Evolutionary conservation across 1,140 invertebrate genomes (phyloP).

Genomic region (Micrasema longulum): DNA sequence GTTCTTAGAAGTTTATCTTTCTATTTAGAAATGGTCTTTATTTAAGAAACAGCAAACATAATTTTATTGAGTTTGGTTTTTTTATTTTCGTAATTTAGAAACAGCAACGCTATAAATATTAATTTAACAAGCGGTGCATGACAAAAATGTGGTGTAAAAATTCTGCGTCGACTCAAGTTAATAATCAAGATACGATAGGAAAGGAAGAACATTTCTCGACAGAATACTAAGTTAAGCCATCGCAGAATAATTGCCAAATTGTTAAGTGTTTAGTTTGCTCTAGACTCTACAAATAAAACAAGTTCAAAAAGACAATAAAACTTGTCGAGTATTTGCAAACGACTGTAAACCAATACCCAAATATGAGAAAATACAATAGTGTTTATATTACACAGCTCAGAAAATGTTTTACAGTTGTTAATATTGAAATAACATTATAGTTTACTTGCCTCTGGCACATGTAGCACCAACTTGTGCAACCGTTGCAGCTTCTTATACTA

Average conservation of each 20-base stretch:
- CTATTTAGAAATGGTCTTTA: slow-evolving; percentile 25
- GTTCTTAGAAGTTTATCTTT: not conserved
- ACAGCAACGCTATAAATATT: slow-evolving; percentile 27
- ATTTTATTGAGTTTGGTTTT: slow-evolving; percentile 25
- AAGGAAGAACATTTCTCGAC: no score
- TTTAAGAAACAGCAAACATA: slow-evolving; percentile 17
- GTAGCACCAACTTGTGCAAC: not conserved
- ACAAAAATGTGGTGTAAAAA: slow-evolving; percentile 18
- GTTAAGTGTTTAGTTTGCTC: slow-evolving; percentile 14
- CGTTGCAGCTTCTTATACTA: not conserved
- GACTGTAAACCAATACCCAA: slow-evolving; percentile 18
- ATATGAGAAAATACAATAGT: slow-evolving; percentile 3
- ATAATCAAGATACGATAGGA: not conserved
- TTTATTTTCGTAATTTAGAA: slow-evolving; percentile 6
- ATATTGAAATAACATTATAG: slow-evolving; percentile 7
- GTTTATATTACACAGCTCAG: slow-evolving; percentile 17
- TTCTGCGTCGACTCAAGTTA: slow-evolving; percentile 14
- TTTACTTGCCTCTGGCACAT: slow-evolving; percentile 10
- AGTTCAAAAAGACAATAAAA: slow-evolving; percentile 10
- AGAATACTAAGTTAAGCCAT: not conserved
- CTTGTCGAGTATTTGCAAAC: not conserved
- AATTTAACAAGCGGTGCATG: slow-evolving; percentile 32
- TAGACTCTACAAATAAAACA: slow-evolving; percentile 37
- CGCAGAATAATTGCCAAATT: not conserved
- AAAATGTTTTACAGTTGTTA: slow-evolving; percentile 3